phyloP scores from a whole-genome alignment of 2,113 vertebrate species.

The Fukomys damarensis region DNA sequence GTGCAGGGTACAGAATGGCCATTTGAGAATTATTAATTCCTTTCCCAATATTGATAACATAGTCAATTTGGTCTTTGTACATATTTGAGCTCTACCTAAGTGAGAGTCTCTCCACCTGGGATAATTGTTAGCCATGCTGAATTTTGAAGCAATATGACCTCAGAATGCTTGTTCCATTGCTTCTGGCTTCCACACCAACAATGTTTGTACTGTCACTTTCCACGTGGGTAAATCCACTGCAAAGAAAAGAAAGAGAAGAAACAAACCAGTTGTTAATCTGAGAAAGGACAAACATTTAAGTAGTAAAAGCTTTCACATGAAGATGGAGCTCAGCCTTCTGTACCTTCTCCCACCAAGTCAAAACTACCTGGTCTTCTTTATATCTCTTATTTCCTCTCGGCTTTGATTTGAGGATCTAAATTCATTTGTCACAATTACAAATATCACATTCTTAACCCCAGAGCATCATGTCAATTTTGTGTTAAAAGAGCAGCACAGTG shows the following conservation, averaged over 20 bases:
- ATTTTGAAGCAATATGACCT: conserved; percentile 48
- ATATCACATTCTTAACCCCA: background rate
- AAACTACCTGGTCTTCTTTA: background rate
- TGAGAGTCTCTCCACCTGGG: background rate
- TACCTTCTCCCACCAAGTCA: background rate
- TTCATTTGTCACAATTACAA: background rate
- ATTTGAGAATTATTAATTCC: background rate
- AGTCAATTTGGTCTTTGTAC: background rate
- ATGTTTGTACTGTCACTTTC: conserved; percentile 65
- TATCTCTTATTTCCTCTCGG: background rate
- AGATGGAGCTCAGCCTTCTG: background rate
- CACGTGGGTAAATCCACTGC: conserved; percentile 63
- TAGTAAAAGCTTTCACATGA: background rate
- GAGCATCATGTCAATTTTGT: too few species aligned
- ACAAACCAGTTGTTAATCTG: background rate
- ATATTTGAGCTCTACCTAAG: background rate
- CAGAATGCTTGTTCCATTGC: conserved; percentile 40
- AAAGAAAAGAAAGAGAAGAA: background rate
- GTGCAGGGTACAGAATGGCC: background rate
- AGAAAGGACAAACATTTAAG: background rate
- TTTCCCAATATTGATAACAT: background rate
- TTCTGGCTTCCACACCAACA: conserved; percentile 53
- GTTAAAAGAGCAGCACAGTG: too few species aligned
- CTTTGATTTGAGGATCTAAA: background rate
- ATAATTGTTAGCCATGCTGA: background rate